Conservation (phyloP, 2,797 vertebrate species). For the Enteromius paludinosus region DNA sequence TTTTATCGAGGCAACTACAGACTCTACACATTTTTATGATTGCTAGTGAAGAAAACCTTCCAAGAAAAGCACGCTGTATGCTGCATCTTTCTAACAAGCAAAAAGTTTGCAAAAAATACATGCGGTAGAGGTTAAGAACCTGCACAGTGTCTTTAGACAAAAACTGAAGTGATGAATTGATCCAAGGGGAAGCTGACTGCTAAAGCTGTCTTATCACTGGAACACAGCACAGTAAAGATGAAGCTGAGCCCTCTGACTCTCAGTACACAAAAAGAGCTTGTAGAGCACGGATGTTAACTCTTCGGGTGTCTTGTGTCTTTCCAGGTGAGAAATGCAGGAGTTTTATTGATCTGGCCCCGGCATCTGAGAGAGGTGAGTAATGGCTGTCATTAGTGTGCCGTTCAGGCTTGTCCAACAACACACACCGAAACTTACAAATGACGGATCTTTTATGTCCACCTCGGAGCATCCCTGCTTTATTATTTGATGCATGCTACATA, state of each 20-base stretch:
- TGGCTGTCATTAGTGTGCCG: slow-evolving; percentile 68
- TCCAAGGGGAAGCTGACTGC: neutral
- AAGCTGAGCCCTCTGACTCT: slow-evolving; percentile 8
- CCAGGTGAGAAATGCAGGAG: slow-evolving; percentile 96
- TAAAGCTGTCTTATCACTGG: slow-evolving; percentile 19
- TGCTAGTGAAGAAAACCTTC: neutral
- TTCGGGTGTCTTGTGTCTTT: slow-evolving; percentile 59
- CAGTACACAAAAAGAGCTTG: slow-evolving; percentile 24
- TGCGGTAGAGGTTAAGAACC: neutral
- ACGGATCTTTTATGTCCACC: slow-evolving; percentile 43
- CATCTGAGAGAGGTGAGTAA: slow-evolving; percentile 94
- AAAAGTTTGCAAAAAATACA: neutral
- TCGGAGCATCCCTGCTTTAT: neutral
- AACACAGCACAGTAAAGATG: slow-evolving; percentile 28
- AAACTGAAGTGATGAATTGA: slow-evolving; percentile 15
- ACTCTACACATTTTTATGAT: slow-evolving; percentile 7
- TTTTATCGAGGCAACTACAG: neutral
- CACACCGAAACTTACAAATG: slow-evolving; percentile 24
- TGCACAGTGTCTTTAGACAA: neutral
- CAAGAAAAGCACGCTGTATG: neutral
- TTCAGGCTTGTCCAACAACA: slow-evolving; percentile 49
- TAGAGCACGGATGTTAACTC: slow-evolving; percentile 45
- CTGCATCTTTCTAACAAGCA: neutral
- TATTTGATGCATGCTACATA: neutral
- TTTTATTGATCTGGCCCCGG: slow-evolving; percentile 97